A percentile compares a stretch with the other conserved stretches of the same genome.
phyloP scores from a whole-genome alignment of 2,797 vertebrate genomes.

The Takifugu ocellatus region DNA sequence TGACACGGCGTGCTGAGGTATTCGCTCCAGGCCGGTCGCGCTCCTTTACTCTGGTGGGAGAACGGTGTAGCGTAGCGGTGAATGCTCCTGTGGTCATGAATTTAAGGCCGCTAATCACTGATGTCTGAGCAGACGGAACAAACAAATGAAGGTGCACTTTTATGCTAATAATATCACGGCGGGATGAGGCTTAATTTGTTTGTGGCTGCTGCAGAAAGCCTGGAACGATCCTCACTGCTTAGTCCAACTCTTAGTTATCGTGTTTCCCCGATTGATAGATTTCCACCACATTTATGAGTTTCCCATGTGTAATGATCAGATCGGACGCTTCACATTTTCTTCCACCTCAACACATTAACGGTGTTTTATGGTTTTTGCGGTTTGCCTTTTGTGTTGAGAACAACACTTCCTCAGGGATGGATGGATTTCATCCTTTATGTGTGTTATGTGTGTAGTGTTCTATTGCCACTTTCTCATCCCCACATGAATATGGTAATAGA shows the following conservation, averaged over 20 bases:
- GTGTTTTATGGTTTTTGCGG: slow-evolving; percentile 51
- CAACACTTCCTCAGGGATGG: slow-evolving; percentile 23
- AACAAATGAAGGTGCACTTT: too few species aligned
- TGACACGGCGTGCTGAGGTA: slow-evolving; percentile 71
- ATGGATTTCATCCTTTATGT: slow-evolving; percentile 9
- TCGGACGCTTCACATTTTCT: slow-evolving; percentile 59
- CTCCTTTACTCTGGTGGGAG: slow-evolving; percentile 57
- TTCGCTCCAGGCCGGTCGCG: slow-evolving; percentile 65
- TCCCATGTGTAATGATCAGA: slow-evolving; percentile 52
- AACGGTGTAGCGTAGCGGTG: slow-evolving; percentile 27
- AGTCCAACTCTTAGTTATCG: slow-evolving; percentile 54
- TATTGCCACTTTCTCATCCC: slow-evolving; percentile 7
- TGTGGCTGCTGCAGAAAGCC: too few species aligned
- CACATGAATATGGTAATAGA: slow-evolving; percentile 3
- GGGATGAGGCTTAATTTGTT: too few species aligned
- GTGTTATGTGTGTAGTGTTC: not conserved
- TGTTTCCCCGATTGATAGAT: slow-evolving; percentile 63
- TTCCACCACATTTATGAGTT: slow-evolving; percentile 56
- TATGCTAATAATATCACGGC: too few species aligned
- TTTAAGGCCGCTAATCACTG: slow-evolving; percentile 6
- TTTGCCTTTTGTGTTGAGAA: slow-evolving; percentile 28
- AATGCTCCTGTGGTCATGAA: slow-evolving; percentile 2
- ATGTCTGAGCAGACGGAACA: not conserved
- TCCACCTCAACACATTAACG: slow-evolving; percentile 53
- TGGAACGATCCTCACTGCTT: slow-evolving; percentile 23